Conservation (phyloP, 2,797 vertebrate species). For the Silurus lanzhouensis region DNA sequence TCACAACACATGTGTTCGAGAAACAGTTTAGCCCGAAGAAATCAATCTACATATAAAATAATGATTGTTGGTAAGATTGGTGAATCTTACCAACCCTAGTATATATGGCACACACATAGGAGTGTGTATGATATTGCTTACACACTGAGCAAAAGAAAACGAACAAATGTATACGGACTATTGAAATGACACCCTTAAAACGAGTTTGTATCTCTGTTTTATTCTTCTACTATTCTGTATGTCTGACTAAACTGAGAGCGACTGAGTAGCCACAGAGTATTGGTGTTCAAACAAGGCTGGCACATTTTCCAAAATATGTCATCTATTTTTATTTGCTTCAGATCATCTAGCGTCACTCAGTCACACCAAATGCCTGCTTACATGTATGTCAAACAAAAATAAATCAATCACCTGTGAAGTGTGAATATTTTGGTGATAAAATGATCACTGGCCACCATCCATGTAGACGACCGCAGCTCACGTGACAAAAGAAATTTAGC, state of each 20-base stretch:
- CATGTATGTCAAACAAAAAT: constrained; percentile 46
- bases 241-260: constrained; percentile 21
- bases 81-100: too few relatives aligned
- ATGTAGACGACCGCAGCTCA: neutral
- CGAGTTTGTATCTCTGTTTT: neutral
- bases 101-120: too few relatives aligned
- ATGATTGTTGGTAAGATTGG: too few relatives aligned
- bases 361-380: constrained; percentile 47
- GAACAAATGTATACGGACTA: too few relatives aligned
- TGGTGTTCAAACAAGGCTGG: constrained; percentile 39
- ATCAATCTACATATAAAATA: too few relatives aligned
- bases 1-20: too few relatives aligned
- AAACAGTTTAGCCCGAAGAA: too few relatives aligned
- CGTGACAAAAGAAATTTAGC: neutral
- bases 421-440: constrained; percentile 37
- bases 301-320: constrained; percentile 37
- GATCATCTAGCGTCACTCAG: constrained; percentile 45
- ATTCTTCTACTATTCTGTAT: neutral
- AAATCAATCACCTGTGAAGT: constrained; percentile 31
- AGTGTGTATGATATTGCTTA: too few relatives aligned
- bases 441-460: neutral
- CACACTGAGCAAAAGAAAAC: too few relatives aligned
- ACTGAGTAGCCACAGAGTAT: constrained; percentile 24
- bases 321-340: constrained; percentile 39
- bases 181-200: too few relatives aligned